Evolutionary conservation across 2,888 invertebrate genomes (phyloP), one percentile per base, ranked within the genome.

Genomic region (Limenitis camilla): DNA sequence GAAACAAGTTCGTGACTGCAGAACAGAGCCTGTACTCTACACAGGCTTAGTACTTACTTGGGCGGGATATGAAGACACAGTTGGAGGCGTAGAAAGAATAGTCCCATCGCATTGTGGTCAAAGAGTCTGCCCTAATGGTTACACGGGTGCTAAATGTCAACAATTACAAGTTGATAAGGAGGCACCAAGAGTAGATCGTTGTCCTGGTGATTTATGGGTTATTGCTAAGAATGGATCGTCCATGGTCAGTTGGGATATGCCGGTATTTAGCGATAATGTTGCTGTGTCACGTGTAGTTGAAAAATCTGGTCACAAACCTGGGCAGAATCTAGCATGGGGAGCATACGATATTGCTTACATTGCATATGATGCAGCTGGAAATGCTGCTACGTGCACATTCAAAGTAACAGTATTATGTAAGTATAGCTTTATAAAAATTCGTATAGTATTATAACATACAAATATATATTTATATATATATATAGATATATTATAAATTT

Each of bases 151-250:
- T 38, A 94, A 95, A 78, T 98, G 97, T 71, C 93, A 94, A 66
- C 94, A 94, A 66, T 77, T 96, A 54, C 92, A 93, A 71, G 91
- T 93, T 9, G 96, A 96, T 74, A 96, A 96, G 73, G 91, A 93
- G 63, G 91, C 96, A 60, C 97, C 97, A 6, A 91, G 91, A 63
- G 93, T 96, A 1, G 95, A 96, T 59, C 93, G 96, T 67, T 97
- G 98, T 65, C 97, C 97, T 5, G 96, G 96, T 9, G 97, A 97
- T 78, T 87, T 97, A 47, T 97, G 97, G 96, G 94, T 97, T 1
- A 95, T 96, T 63, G 96, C 96, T 6, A 94, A 94, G 74, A 97
- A 97, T 66, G 96, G 96, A 48, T 96, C 96, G 0, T 93, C 96
- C 0, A 90, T 95, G 49, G 97, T 97, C 0, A 92, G 90, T 11